These are phyloP conservation scores for Todiramphus saurophagus DNA, from an alignment of 2,113 vertebrate species.

Conservation along the genomic window DNA sequence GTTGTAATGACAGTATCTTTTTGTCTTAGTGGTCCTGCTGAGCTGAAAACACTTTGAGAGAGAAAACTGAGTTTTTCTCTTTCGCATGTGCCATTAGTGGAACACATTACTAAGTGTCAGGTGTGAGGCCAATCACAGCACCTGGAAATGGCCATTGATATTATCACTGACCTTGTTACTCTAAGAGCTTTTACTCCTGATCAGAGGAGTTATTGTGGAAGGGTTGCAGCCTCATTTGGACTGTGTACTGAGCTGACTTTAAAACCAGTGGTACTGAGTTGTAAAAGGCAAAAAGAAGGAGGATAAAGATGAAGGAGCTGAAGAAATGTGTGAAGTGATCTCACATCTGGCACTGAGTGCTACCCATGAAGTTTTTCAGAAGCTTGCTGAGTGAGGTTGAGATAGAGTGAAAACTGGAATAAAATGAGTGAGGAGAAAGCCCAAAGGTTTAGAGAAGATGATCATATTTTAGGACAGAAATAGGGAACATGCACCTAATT, in stretches of 20 bases:
- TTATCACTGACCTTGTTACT: not conserved
- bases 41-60: not conserved
- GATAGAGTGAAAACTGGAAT: not conserved
- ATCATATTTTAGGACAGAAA: not conserved
- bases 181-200: not conserved
- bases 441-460: not conserved
- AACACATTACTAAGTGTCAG: not conserved
- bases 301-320: not conserved
- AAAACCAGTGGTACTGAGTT: not conserved
- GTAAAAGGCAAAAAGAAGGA: not conserved
- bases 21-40: not conserved
- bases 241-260: not conserved
- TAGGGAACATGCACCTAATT: not conserved
- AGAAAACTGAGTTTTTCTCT: not conserved
- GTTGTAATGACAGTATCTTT: not conserved
- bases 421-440: not conserved
- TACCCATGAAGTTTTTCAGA: not conserved
- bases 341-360: too few relatives aligned
- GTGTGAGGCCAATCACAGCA: rapidly evolving
- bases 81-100: not conserved
- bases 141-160: not conserved
- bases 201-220: not conserved
- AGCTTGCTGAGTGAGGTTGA: not conserved
- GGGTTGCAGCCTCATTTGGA: not conserved
- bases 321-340: not conserved